Percentiles rank a stretch among this genome's conserved stretches.
Evolutionary conservation across 2,797 vertebrate genomes (phyloP).

Genomic region (Alauda arvensis): DNA sequence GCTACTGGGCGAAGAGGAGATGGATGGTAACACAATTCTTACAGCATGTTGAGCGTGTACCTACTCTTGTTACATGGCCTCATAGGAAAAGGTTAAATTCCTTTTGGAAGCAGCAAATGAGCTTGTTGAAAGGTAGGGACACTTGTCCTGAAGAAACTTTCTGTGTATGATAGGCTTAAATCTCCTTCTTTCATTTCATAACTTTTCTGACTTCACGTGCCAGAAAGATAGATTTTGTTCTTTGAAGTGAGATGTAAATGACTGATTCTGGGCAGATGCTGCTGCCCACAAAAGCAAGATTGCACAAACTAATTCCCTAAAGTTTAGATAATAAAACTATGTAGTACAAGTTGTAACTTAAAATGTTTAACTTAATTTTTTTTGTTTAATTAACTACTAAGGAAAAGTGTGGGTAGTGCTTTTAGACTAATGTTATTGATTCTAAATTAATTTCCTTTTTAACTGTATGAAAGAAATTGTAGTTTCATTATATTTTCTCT

Average conservation of each 20-base stretch:
- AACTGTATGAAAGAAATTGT: neutral
- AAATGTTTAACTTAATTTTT: slow-evolving; percentile 3
- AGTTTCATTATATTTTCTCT: slow-evolving; percentile 8
- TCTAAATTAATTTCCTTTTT: slow-evolving; percentile 20
- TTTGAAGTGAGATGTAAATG: slow-evolving; percentile 27
- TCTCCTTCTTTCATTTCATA: slow-evolving; percentile 50
- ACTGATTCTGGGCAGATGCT: slow-evolving; percentile 19
- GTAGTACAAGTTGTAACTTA: slow-evolving; percentile 9
- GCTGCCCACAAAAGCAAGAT: slow-evolving; percentile 13
- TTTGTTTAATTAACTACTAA: slow-evolving; percentile 16
- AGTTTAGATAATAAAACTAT: slow-evolving; percentile 34
- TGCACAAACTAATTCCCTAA: slow-evolving; percentile 12
- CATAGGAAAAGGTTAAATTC: slow-evolving; percentile 66
- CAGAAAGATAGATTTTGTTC: slow-evolving; percentile 33
- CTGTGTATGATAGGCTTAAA: slow-evolving; percentile 52
- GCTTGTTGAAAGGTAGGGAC: slow-evolving; percentile 64
- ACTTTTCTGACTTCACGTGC: slow-evolving; percentile 35
- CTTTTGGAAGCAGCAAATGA: slow-evolving; percentile 65
- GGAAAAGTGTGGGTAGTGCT: slow-evolving; percentile 41
- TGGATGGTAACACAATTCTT: slow-evolving; percentile 68
- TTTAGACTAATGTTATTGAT: slow-evolving; percentile 6
- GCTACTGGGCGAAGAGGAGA: slow-evolving; percentile 67
- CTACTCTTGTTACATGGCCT: slow-evolving; percentile 66
- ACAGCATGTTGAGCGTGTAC: slow-evolving; percentile 66
- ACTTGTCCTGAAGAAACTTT: slow-evolving; percentile 58